phyloP scores from a whole-genome alignment of 1,140 invertebrate genomes.

The Parasteatoda tepidariorum region DNA sequence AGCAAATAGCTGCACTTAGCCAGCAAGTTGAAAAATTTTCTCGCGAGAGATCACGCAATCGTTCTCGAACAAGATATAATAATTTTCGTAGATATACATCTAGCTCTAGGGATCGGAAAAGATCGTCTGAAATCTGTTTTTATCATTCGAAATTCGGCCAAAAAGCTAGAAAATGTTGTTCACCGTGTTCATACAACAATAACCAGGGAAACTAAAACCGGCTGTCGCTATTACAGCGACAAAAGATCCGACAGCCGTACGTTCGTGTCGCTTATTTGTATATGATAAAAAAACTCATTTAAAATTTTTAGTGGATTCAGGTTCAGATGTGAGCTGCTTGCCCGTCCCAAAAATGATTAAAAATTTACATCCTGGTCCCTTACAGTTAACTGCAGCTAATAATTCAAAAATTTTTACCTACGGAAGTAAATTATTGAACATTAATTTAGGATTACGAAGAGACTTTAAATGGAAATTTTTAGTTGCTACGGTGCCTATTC shows the following conservation, averaged over 20 bases:
- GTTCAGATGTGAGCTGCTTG: slow-evolving; percentile 21
- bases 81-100: not conserved
- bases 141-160: slow-evolving; percentile 49
- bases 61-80: not conserved
- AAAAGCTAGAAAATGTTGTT: slow-evolving; percentile 35
- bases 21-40: not conserved
- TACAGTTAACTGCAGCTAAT: slow-evolving; percentile 57
- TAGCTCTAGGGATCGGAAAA: not conserved
- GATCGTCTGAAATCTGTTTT: not conserved
- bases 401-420: slow-evolving; percentile 33
- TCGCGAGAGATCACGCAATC: too few relatives aligned
- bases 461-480: slow-evolving; percentile 45
- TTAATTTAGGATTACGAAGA: slow-evolving; percentile 27
- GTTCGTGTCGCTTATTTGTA: slow-evolving; percentile 40
- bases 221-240: not conserved
- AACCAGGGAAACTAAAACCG: not conserved
- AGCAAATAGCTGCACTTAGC: not conserved
- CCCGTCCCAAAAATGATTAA: not conserved
- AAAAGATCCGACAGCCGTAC: not conserved
- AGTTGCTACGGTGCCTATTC: not conserved
- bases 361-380: not conserved
- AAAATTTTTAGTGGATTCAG: slow-evolving; percentile 52
- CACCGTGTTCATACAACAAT: slow-evolving; percentile 14
- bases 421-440: slow-evolving; percentile 14
- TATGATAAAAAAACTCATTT: slow-evolving; percentile 12